Evolutionary conservation across 2,113 vertebrate species (phyloP).

Genomic region (Todiramphus chloris): DNA sequence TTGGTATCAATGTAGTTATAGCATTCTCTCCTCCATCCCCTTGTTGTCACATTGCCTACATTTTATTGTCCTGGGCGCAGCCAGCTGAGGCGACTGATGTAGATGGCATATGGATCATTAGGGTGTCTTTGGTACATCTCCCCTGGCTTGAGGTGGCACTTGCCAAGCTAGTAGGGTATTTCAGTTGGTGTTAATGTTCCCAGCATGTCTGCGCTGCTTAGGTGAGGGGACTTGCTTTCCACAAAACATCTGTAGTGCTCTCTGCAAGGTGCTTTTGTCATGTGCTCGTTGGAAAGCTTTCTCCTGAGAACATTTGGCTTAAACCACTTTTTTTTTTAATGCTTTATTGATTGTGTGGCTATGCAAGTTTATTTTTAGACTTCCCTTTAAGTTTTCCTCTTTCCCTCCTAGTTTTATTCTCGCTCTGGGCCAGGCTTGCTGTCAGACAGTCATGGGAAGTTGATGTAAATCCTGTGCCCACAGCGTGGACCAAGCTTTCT

Average conservation of each 20-base stretch:
- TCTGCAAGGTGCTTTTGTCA: neutral
- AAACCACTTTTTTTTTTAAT: neutral
- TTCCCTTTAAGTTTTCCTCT: neutral
- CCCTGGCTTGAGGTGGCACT: neutral
- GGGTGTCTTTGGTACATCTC: neutral
- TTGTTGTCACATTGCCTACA: neutral
- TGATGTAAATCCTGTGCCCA: neutral
- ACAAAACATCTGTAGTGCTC: neutral
- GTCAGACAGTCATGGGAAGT: neutral
- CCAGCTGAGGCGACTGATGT: neutral
- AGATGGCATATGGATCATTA: fast-evolving
- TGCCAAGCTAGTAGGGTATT: neutral
- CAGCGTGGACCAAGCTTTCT: neutral
- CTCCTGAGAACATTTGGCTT: neutral
- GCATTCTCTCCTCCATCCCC: neutral
- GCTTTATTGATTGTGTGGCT: neutral
- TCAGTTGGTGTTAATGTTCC: neutral
- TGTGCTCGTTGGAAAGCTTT: neutral
- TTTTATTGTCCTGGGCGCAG: neutral
- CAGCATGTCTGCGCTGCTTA: neutral
- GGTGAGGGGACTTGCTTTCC: neutral
- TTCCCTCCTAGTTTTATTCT: neutral
- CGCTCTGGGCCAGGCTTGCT: neutral
- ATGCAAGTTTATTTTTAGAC: neutral
- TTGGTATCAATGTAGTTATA: neutral